Conservation (phyloP, 1,140 invertebrate species). For the Drosophila sucinea region DNA sequence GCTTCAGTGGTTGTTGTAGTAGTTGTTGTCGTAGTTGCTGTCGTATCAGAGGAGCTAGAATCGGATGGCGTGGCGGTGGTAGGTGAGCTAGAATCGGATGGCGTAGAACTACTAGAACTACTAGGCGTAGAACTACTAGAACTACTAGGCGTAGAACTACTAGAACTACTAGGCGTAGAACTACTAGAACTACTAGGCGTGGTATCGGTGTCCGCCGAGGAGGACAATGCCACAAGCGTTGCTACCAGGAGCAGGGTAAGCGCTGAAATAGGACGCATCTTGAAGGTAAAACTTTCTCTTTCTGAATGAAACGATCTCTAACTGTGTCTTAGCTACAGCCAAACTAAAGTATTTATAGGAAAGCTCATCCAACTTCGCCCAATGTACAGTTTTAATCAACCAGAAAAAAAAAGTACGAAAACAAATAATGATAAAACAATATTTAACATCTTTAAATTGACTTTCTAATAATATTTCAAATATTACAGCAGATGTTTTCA, state of each 20-base stretch:
- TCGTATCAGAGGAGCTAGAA: not conserved
- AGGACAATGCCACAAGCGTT: constrained; percentile 1
- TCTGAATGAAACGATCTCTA: not conserved
- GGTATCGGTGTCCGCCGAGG: not conserved
- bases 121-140: no score
- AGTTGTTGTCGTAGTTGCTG: not conserved
- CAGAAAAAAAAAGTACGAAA: not conserved
- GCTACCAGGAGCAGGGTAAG: not conserved
- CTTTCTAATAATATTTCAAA: not conserved
- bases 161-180: not conserved
- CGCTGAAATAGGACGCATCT: not conserved
- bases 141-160: no score
- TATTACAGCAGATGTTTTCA: constrained; percentile 1
- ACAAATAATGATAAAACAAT: not conserved
- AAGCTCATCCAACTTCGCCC: not conserved
- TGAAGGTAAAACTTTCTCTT: not conserved
- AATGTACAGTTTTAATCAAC: not conserved
- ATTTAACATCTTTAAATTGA: constrained; percentile 1
- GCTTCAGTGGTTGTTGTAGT: not conserved
- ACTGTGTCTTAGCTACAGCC: not conserved
- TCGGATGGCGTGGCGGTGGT: not conserved
- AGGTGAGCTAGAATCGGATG: not conserved
- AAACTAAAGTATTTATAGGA: constrained; percentile 6
- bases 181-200: not conserved
- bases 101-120: not conserved